phyloP scores from a whole-genome alignment of 2,113 vertebrate genomes.

The Opisthocomus hoazin region DNA sequence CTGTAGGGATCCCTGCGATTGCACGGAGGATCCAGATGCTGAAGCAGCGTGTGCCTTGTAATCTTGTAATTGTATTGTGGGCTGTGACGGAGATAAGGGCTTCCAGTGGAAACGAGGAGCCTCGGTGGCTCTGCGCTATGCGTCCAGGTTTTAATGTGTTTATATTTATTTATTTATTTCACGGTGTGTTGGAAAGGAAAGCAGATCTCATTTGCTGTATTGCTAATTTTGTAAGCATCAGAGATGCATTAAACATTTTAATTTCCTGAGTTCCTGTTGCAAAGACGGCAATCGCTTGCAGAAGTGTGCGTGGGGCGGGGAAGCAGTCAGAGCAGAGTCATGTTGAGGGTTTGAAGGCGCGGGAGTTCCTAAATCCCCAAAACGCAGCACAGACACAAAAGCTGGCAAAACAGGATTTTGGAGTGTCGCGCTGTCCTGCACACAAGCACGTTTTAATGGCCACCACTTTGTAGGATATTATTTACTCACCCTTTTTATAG shows the following conservation, averaged over 20 bases:
- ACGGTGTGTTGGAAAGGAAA: background rate
- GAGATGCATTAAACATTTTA: background rate
- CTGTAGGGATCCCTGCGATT: background rate
- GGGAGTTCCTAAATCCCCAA: background rate
- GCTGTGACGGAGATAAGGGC: slow-evolving; percentile 29
- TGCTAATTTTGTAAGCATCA: background rate
- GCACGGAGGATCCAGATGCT: background rate
- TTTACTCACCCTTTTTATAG: background rate
- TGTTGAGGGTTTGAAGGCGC: background rate
- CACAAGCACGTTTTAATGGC: accelerated
- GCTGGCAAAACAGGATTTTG: background rate
- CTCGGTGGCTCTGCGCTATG: background rate
- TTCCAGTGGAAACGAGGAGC: background rate
- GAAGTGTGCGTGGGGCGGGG: accelerated
- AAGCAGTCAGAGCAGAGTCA: background rate
- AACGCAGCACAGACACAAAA: background rate
- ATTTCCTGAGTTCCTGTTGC: background rate
- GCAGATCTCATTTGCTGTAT: background rate
- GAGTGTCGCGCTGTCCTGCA: background rate
- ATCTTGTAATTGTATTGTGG: slow-evolving; percentile 40
- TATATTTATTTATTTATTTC: background rate
- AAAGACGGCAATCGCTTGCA: background rate
- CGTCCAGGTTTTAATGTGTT: background rate
- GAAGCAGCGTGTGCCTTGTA: slow-evolving; percentile 43
- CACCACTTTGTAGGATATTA: background rate